Evolutionary conservation across 2,797 vertebrate species (phyloP), one percentile per base, ranked within the genome.

Genomic region (Rhinophrynus dorsalis): DNA sequence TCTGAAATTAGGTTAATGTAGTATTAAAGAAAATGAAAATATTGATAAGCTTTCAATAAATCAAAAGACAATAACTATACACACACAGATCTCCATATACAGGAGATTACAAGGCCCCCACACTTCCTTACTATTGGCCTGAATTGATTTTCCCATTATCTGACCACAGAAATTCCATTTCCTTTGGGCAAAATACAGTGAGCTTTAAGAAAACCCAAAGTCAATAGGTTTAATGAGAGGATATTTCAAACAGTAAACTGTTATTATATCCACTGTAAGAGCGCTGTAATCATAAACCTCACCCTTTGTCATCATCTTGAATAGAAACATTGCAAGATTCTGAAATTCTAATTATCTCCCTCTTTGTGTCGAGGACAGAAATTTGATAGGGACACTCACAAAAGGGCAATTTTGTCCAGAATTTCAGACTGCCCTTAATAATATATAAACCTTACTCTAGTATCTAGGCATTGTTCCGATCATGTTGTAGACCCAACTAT

Each of bases 261-360:
- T 37, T 57, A 68, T 68, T 60, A 42, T 48, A 27, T 32, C 44
- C 42, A 33, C 29, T 10, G 12, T 52, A 51, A 42, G 23, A 52
- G 26, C 32, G n/a, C 37, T 60, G 47, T 68, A 68, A 68, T 68
- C 24, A 68, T 68, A 67, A 32, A 47, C 66, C 55, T 17, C 1
- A n/a, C n/a, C 47, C 55, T 68, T 68, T 68, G 66, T 68, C 40
- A n/a, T 1, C 18, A 17, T 35, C 27, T 23, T 67, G 64, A 80
- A 51, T 67, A 76, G 74, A 72, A 58, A 63, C 42, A 42, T 67
- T 57, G 68, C 8, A 35, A 70, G 71, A 24, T 74, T 78, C 58
- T 58, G 65, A 67, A 58, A 38, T 58, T 67, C 42, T 67, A 58
- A 48, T 57, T 27, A 40, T 68, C 44, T 59, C 18, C 44, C 26